Percentiles rank a stretch among this genome's conserved stretches.
Evolutionary conservation across 1,140 invertebrate species (phyloP).

Genomic region (Thalassaphorura encarpata): DNA sequence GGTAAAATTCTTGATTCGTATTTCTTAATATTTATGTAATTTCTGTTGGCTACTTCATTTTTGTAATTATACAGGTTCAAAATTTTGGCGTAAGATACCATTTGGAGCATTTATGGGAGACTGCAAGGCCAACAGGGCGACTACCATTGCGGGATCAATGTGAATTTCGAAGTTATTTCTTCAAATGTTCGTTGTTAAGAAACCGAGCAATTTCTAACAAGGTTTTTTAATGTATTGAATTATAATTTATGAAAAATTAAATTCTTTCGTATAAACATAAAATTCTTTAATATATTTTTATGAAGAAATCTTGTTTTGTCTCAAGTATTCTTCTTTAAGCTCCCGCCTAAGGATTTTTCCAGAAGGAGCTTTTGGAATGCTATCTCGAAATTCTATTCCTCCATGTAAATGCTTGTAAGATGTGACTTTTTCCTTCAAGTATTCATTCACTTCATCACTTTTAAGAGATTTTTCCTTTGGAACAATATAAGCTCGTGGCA

Average conservation of each 20-base stretch:
- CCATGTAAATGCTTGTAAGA: constrained; percentile 55
- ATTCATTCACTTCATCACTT: constrained; percentile 48
- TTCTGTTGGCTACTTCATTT: background rate
- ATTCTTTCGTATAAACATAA: background rate
- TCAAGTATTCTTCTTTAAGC: constrained; percentile 37
- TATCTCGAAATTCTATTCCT: constrained; percentile 40
- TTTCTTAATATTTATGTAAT: background rate
- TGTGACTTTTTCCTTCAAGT: constrained; percentile 49
- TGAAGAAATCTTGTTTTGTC: background rate
- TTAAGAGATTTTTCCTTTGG: constrained; percentile 40
- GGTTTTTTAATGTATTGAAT: background rate
- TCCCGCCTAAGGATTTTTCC: constrained; percentile 54
- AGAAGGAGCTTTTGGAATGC: constrained; percentile 55
- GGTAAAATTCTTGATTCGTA: constrained; percentile 3
- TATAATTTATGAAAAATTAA: background rate
- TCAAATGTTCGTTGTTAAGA: background rate
- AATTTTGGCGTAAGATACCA: constrained; percentile 15
- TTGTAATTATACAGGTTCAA: background rate
- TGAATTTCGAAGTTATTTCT: background rate
- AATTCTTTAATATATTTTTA: background rate
- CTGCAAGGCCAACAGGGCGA: too few relatives aligned
- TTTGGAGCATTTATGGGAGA: background rate
- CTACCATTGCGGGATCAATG: too few relatives aligned
- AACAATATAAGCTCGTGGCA: constrained; percentile 56
- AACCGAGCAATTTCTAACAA: background rate